Base-by-base conservation (phyloP, 2,797 vertebrate species). In the Eleutherodactylus coqui region DNA sequence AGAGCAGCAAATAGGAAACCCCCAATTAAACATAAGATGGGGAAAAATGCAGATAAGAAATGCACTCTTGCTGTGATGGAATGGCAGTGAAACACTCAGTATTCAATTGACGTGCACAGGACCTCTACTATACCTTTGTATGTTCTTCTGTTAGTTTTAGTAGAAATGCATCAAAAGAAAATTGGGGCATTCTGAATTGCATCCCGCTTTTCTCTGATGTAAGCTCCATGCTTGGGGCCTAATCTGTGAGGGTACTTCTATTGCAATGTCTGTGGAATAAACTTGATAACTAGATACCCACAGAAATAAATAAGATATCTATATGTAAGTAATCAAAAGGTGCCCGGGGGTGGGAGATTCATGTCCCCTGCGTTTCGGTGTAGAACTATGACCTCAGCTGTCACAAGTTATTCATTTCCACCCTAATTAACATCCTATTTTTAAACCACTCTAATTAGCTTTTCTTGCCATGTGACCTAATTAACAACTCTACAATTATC, bases 361-460 rank as follows among this genome's bases (percentile, higher is more conserved):
- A 77, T 55, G 75, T 85, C 41, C 43, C 62, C 29, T 45, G 13
- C 58, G 75, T 38, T 60, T 55, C 75, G 38, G 67, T 29, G 47
- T 78, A 67, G 60, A 32, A 60, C 83, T 36, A 41, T 88, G 82
- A 84, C 85, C 82, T 84, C 77, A 70, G 82, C 77, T 86, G 60
- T 87, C 76, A 87, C 77, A 81, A 80, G 77, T 43, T 85, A 69
- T 87, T 84, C 47, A 77, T 87, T 87, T 87, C 70, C 70, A 87
- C 58, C 24, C 86, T 84, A 87, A 87, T 87, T 87, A 87, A 75
- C 77, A 80, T 81, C 24, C 86, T 85, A 87, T 87, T 76, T 87
- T 76, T 87, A 69, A 73, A 69, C 45, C 67, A 47, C 29, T 29
- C 70, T 87, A 85, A 85, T 87, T 87, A 87, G 82, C 69, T 87